Conservation (phyloP, 2,113 vertebrate species). For the Ciconia stormi region DNA sequence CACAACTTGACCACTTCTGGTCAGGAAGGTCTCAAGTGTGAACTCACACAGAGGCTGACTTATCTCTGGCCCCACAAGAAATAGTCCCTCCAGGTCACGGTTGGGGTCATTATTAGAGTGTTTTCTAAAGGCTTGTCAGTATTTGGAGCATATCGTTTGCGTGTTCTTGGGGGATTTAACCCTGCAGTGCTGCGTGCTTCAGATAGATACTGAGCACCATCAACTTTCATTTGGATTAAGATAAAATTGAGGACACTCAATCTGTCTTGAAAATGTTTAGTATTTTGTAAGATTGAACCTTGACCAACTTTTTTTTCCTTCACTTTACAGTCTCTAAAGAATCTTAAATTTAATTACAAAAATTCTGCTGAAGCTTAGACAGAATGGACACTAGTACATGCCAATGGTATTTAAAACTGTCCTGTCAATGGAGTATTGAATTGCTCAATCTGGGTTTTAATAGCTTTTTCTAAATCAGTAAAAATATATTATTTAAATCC, state of each 20-base stretch:
- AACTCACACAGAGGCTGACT: neutral
- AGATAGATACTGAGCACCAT: neutral
- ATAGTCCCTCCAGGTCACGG: neutral
- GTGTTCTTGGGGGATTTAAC: constrained; percentile 5
- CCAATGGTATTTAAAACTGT: constrained; percentile 20
- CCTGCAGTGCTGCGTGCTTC: neutral
- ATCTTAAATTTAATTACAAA: constrained; percentile 44
- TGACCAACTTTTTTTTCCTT: neutral
- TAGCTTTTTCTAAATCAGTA: constrained; percentile 22
- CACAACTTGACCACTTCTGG: neutral
- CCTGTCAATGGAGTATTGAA: constrained; percentile 27
- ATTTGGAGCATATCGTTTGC: neutral
- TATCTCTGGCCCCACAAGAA: constrained; percentile 6
- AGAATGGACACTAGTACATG: neutral
- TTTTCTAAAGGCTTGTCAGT: constrained; percentile 21
- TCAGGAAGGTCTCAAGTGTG: neutral
- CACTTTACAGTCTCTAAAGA: neutral
- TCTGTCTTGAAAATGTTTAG: constrained; percentile 11
- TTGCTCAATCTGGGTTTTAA: constrained; percentile 1
- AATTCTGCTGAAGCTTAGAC: neutral
- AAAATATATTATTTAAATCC: constrained; percentile 21
- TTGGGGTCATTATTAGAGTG: neutral
- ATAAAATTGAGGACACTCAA: constrained; percentile 23
- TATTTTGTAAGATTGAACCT: neutral
- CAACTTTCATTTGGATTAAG: constrained; percentile 13